Conservation (phyloP, 2,888 invertebrate genomes). For the Argyresthia albistria region DNA sequence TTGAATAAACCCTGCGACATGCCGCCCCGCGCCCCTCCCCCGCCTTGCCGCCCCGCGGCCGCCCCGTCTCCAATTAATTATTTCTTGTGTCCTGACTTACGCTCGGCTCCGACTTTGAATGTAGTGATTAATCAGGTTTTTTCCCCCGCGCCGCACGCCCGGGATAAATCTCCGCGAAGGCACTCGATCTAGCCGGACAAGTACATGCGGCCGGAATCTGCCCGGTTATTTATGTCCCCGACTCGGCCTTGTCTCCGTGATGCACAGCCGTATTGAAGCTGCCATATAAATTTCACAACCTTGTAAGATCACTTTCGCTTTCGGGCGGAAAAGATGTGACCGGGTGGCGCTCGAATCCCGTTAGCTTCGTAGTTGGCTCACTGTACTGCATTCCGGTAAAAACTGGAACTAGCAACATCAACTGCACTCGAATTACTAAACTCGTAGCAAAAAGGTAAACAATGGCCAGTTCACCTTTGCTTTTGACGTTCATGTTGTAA, state of each 20-base stretch:
- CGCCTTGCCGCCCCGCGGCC: not conserved
- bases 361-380: too few relatives aligned
- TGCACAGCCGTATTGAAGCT: too few relatives aligned
- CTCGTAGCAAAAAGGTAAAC: too few relatives aligned
- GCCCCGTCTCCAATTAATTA: slow-evolving; percentile 37
- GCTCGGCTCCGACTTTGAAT: slow-evolving; percentile 46
- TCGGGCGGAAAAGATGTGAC: too few relatives aligned
- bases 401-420: too few relatives aligned
- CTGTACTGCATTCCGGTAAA: too few relatives aligned
- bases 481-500: too few relatives aligned
- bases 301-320: too few relatives aligned
- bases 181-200: slow-evolving; percentile 16
- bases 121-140: slow-evolving; percentile 58
- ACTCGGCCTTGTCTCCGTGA: not conserved
- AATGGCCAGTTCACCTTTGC: too few relatives aligned
- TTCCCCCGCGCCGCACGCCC: slow-evolving; percentile 18
- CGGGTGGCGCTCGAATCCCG: too few relatives aligned
- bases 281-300: too few relatives aligned
- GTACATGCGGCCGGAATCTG: slow-evolving; percentile 15
- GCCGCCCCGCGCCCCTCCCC: slow-evolving; percentile 3
- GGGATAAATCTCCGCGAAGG: slow-evolving; percentile 35
- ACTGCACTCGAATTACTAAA: too few relatives aligned
- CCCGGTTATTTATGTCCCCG: slow-evolving; percentile 30
- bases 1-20: slow-evolving; percentile 33
- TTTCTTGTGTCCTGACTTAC: slow-evolving; percentile 52